Evolutionary conservation across 1,140 invertebrate genomes (phyloP).

Genomic region (Hyles euphorbiae): DNA sequence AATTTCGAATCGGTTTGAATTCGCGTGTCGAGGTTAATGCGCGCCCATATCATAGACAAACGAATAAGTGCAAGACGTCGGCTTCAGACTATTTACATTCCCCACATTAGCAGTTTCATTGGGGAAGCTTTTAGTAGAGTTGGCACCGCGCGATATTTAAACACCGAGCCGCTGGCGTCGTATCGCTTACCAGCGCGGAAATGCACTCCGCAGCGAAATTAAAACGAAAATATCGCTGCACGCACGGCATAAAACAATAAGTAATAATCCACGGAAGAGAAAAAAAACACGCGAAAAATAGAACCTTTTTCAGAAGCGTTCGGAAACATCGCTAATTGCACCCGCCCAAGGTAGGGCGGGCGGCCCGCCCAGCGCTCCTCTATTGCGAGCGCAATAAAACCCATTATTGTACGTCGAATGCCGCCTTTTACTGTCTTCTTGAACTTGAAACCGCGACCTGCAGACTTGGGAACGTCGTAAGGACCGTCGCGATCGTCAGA

Average conservation of each 20-base stretch:
- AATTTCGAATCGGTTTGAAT: too few relatives aligned
- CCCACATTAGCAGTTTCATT: too few relatives aligned
- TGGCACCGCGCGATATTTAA: too few relatives aligned
- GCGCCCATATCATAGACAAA: too few relatives aligned
- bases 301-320: slow-evolving; percentile 51
- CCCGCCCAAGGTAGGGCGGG: slow-evolving; percentile 58
- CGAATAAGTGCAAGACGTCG: too few relatives aligned
- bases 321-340: slow-evolving; percentile 54
- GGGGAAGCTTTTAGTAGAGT: too few relatives aligned
- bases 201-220: not conserved
- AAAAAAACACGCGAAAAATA: slow-evolving; percentile 29
- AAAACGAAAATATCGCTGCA: not conserved
- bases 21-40: too few relatives aligned
- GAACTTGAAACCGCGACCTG: slow-evolving; percentile 36
- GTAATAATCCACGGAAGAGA: slow-evolving; percentile 4
- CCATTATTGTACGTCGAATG: slow-evolving; percentile 39
- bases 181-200: too few relatives aligned
- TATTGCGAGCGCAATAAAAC: slow-evolving; percentile 37
- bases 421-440: slow-evolving; percentile 60
- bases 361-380: slow-evolving; percentile 42
- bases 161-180: too few relatives aligned
- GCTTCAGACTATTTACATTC: too few relatives aligned
- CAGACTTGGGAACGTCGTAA: slow-evolving; percentile 63
- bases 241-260: slow-evolving; percentile 6
- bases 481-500: slow-evolving; percentile 9